A percentile compares a stretch with the other conserved stretches of the same genome.
Evolutionary conservation across 2,113 vertebrate genomes (phyloP).

Genomic region (Sinosuthora webbiana): DNA sequence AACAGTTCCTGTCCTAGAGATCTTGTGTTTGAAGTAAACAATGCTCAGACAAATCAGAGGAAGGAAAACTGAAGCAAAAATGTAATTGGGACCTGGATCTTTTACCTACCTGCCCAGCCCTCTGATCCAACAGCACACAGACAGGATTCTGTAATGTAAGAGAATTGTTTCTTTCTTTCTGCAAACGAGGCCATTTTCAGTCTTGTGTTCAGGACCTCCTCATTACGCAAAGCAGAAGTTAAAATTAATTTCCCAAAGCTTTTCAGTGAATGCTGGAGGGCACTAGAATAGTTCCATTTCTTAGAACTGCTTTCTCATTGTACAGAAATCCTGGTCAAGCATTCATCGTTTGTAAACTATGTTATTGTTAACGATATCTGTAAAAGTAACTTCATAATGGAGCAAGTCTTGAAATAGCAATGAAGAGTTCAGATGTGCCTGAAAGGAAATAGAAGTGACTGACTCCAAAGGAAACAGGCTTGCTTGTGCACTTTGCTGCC

Average conservation of each 20-base stretch:
- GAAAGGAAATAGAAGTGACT: neutral
- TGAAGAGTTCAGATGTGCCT: neutral
- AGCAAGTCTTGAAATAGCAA: neutral
- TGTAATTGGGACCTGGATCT: neutral
- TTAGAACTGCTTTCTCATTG: slow-evolving; percentile 6
- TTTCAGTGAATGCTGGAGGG: neutral
- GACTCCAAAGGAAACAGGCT: neutral
- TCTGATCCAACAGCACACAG: neutral
- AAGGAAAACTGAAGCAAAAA: neutral
- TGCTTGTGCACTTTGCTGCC: neutral
- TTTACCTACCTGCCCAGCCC: neutral
- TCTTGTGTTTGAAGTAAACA: neutral
- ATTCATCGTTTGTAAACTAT: neutral
- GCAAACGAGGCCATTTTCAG: neutral
- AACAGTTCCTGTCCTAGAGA: neutral
- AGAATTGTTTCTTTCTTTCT: neutral
- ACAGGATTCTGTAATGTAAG: neutral
- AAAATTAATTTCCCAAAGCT: slow-evolving; percentile 11
- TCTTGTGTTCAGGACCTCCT: neutral
- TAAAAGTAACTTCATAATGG: neutral
- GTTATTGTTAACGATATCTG: neutral
- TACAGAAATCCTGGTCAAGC: neutral
- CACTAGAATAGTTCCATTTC: neutral
- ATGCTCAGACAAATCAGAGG: neutral
- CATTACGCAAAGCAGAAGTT: neutral